Percentiles rank a stretch among this genome's conserved stretches.
Evolutionary conservation across 2,113 vertebrate species (phyloP).

Genomic region (Miniopterus natalensis): DNA sequence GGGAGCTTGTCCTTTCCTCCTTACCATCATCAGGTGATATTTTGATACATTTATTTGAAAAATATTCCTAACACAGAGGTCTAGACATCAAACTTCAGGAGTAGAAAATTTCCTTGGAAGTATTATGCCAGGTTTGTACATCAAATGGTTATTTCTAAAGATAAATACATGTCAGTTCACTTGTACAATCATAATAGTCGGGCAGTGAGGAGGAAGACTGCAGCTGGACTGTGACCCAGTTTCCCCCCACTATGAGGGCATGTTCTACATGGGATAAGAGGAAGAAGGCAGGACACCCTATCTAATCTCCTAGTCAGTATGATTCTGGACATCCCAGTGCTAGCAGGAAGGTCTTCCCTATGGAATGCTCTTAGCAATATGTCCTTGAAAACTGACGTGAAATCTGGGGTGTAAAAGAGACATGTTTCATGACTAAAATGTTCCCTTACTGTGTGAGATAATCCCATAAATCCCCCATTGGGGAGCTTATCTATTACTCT

Average conservation of each 20-base stretch:
- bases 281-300: not conserved
- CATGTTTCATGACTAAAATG: not conserved
- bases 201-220: not conserved
- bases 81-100: not conserved
- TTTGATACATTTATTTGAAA: not conserved
- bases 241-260: not conserved
- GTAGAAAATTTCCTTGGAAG: not conserved
- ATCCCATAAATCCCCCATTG: not conserved
- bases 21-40: not conserved
- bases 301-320: not conserved
- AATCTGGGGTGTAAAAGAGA: not conserved
- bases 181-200: not conserved
- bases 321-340: not conserved
- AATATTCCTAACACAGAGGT: not conserved
- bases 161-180: not conserved
- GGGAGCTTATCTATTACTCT: not conserved
- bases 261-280: not conserved
- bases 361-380: not conserved
- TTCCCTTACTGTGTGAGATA: not conserved
- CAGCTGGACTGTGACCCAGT: not conserved
- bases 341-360: not conserved
- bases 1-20: not conserved
- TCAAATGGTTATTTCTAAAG: slow-evolving; percentile 35
- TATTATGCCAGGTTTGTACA: not conserved
- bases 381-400: slow-evolving; percentile 20